Percentiles rank a stretch among this genome's conserved stretches.
These are phyloP conservation scores for Tiliacea citrago DNA, from an alignment of 2,888 invertebrate species.

Conservation along the genomic window DNA sequence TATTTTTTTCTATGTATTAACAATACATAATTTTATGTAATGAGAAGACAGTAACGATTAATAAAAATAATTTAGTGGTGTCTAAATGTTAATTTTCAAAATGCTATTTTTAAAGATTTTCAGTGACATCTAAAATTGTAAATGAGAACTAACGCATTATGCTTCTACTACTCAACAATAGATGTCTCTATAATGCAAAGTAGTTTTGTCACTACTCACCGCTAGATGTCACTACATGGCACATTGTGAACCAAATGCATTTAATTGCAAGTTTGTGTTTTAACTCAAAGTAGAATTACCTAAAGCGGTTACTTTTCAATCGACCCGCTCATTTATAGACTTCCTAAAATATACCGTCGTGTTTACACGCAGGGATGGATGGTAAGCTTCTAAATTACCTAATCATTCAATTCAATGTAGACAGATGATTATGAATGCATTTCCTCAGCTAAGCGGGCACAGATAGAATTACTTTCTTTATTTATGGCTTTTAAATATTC, in stretches of 20 bases:
- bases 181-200: slow-evolving; percentile 61
- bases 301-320: slow-evolving; percentile 72
- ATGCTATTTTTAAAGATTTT: neutral
- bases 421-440: slow-evolving; percentile 48
- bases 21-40: accelerated
- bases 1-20: neutral
- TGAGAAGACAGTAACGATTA: neutral
- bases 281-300: slow-evolving; percentile 32
- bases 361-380: slow-evolving; percentile 73
- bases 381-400: slow-evolving; percentile 59
- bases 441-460: slow-evolving; percentile 25
- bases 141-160: neutral
- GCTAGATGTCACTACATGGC: slow-evolving; percentile 69
- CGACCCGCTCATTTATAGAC: slow-evolving; percentile 76
- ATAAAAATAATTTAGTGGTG: neutral
- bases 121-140: slow-evolving; percentile 28
- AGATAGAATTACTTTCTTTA: slow-evolving; percentile 46
- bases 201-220: slow-evolving; percentile 59
- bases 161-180: slow-evolving; percentile 41
- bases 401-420: slow-evolving; percentile 43
- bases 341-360: slow-evolving; percentile 77
- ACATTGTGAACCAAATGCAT: neutral
- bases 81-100: neutral
- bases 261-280: neutral
- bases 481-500: slow-evolving; percentile 35